Evolutionary conservation across 1,140 invertebrate species (phyloP).

Genomic region (Drosophila repleta): DNA sequence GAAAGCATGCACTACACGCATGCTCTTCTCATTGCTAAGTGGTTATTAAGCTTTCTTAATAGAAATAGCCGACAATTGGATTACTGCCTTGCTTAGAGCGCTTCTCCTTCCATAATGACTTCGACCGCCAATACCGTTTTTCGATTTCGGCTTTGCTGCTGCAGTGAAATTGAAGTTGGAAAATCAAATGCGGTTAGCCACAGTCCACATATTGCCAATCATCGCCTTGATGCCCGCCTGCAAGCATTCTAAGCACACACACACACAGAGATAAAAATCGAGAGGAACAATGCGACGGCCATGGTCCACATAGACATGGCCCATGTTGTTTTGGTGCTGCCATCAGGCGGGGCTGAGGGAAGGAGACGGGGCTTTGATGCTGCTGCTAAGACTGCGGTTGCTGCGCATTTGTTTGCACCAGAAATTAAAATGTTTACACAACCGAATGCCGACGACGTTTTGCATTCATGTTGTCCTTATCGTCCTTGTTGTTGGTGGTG

Average conservation of each 20-base stretch:
- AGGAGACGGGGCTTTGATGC: background rate
- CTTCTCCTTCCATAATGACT: no score
- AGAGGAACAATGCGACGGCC: constrained; percentile 49
- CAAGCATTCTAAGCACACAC: constrained; percentile 31
- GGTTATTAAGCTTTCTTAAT: no score
- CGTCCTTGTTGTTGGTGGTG: constrained; percentile 26
- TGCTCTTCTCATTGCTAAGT: background rate
- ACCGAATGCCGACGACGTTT: constrained; percentile 72
- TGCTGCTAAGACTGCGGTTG: constrained; percentile 55
- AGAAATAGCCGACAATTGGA: no score
- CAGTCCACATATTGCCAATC: constrained; percentile 19
- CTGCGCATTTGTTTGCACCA: constrained; percentile 73
- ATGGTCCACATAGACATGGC: constrained; percentile 71
- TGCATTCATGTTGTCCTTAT: constrained; percentile 65
- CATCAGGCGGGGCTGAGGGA: background rate
- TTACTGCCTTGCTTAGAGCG: no score
- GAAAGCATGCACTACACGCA: no score
- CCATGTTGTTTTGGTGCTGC: constrained; percentile 43
- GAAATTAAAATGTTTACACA: constrained; percentile 83
- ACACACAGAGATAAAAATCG: constrained; percentile 2
- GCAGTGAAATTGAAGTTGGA: constrained; percentile 60
- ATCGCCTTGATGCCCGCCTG: constrained; percentile 45
- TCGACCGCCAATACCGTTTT: background rate
- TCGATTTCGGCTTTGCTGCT: constrained; percentile 1
- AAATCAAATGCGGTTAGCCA: constrained; percentile 45